A percentile compares a stretch with the other conserved stretches of the same genome.
Conservation (phyloP, 1,140 invertebrate genomes). For the Drosophila eugracilis region DNA sequence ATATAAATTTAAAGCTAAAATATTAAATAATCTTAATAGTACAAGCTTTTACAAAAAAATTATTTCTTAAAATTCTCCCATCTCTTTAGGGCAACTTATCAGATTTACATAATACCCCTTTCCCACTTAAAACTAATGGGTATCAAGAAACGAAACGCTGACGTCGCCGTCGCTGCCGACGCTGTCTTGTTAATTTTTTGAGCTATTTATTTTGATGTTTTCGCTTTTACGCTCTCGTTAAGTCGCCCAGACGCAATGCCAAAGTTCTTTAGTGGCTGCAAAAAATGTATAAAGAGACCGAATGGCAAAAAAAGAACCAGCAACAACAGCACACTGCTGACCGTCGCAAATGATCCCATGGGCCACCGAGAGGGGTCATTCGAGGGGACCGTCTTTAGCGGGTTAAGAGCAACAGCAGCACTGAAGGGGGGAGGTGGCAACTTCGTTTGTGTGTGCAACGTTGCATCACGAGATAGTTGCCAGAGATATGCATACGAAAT, state of each 20-base stretch:
- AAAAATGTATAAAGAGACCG: constrained; percentile 31
- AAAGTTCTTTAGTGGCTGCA: constrained; percentile 53
- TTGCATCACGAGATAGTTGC: constrained; percentile 78
- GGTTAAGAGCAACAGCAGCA: too few relatives aligned
- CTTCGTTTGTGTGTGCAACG: constrained; percentile 65
- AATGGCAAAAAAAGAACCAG: constrained; percentile 44
- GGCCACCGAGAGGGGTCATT: constrained; percentile 13
- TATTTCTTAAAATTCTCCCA: background rate
- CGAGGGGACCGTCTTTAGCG: background rate
- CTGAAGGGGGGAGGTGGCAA: background rate
- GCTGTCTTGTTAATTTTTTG: constrained; percentile 81
- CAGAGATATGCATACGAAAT: constrained; percentile 78
- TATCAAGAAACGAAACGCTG: constrained; percentile 49
- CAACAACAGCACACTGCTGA: constrained; percentile 69
- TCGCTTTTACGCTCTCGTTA: constrained; percentile 83
- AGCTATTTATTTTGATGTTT: constrained; percentile 83
- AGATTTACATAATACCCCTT: background rate
- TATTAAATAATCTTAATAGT: too few relatives aligned
- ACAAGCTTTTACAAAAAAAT: too few relatives aligned
- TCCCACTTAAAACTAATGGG: background rate
- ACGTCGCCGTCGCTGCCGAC: constrained; percentile 47
- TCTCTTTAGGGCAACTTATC: fast-evolving
- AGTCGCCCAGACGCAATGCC: constrained; percentile 73
- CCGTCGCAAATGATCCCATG: constrained; percentile 49
- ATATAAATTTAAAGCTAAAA: too few relatives aligned